Conservation (phyloP, 2,113 vertebrate species). For the Anarhynchus alexandrinus region DNA sequence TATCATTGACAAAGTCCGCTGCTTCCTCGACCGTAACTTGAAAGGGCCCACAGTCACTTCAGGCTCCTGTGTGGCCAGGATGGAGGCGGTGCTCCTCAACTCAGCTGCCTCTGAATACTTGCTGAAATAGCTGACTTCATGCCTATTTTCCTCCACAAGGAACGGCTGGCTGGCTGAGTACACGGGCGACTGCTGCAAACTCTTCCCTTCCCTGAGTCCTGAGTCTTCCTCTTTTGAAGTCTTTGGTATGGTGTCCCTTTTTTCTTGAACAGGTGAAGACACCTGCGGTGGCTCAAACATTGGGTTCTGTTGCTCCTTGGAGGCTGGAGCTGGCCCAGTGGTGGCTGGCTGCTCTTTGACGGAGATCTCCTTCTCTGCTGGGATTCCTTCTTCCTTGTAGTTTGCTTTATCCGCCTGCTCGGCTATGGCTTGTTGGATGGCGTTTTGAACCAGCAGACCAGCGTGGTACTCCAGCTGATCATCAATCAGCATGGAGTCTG, state of each 20-base stretch:
- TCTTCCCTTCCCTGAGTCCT: conserved; percentile 69
- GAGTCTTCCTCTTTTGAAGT: conserved; percentile 59
- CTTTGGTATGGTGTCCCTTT: conserved; percentile 78
- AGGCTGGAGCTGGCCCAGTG: neutral
- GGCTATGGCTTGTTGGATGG: conserved; percentile 90
- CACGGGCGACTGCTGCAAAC: conserved; percentile 13
- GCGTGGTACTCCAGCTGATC: conserved; percentile 90
- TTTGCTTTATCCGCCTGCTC: conserved; percentile 75
- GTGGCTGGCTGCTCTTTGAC: conserved; percentile 6
- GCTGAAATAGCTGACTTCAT: conserved; percentile 93
- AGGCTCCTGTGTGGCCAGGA: conserved; percentile 79
- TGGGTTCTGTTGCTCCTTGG: conserved; percentile 52
- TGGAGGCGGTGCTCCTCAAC: conserved; percentile 88
- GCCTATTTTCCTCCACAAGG: conserved; percentile 78
- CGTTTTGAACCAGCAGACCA: conserved; percentile 87
- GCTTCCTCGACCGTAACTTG: conserved; percentile 93
- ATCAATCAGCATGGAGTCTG: conserved; percentile 71
- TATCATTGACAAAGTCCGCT: conserved; percentile 96
- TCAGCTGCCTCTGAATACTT: conserved; percentile 95
- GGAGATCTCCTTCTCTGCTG: neutral
- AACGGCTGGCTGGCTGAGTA: conserved; percentile 73
- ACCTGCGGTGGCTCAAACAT: conserved; percentile 78
- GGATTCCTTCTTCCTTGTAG: neutral
- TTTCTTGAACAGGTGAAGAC: conserved; percentile 79
- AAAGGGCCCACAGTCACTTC: conserved; percentile 89